Evolutionary conservation across 2,113 vertebrate genomes (phyloP).

Genomic region (Danio rerio): GRCz12tu NC_133183.1:62218001-62218500

Average conservation of each 20-base stretch:
- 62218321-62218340: conserved; percentile 61
- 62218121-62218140: no score
- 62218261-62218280: not conserved
- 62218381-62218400: conserved; percentile 73
- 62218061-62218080: no score
- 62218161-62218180: no score
- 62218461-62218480: conserved; percentile 67
- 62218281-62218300: not conserved
- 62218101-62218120: no score
- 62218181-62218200: no score
- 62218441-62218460: conserved; percentile 68
- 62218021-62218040: no score
- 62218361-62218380: conserved; percentile 68
- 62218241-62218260: not conserved
- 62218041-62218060: no score
- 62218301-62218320: conserved; percentile 69
- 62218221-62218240: no score
- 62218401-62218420: conserved; percentile 67
- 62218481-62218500: conserved; percentile 68
- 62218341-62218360: conserved; percentile 62
- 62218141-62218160: no score
- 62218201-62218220: no score
- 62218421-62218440: conserved; percentile 64
- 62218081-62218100: no score
- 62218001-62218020: no score